A percentile compares a stretch with the other conserved stretches of the same genome.
phyloP scores from a whole-genome alignment of 2,888 invertebrate genomes.

The Scaptomyza polygonia region DNA sequence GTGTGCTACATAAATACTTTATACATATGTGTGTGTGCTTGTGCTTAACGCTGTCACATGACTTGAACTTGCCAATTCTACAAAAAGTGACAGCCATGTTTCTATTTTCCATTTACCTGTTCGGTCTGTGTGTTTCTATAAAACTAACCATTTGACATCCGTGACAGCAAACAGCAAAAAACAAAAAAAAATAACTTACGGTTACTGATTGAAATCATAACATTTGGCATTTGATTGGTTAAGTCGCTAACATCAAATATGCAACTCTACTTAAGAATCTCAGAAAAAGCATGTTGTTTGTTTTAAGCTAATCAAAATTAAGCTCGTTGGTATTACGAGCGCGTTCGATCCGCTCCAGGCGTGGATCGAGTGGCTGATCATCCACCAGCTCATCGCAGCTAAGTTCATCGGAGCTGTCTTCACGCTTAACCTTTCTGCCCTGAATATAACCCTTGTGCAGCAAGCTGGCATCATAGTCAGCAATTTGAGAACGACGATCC shows the following conservation, averaged over 20 bases:
- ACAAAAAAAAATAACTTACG: background rate
- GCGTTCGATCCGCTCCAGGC: constrained; percentile 29
- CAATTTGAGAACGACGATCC: constrained; percentile 4
- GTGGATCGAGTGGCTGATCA: background rate
- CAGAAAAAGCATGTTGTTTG: too few species aligned
- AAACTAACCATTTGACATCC: constrained; percentile 24
- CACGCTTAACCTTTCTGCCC: background rate
- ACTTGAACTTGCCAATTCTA: constrained; percentile 32
- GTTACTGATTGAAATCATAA: constrained; percentile 12
- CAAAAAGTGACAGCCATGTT: constrained; percentile 37
- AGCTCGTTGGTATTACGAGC: background rate
- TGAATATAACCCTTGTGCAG: constrained; percentile 25
- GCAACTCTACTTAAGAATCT: too few species aligned
- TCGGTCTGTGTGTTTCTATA: constrained; percentile 40
- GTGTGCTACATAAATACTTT: background rate
- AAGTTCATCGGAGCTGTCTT: background rate
- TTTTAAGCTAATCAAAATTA: constrained; percentile 6
- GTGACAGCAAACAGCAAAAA: constrained; percentile 4
- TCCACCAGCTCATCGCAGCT: constrained; percentile 31
- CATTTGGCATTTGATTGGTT: constrained; percentile 13
- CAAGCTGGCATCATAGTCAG: constrained; percentile 19
- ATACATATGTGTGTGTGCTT: background rate
- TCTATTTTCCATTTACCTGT: constrained; percentile 39
- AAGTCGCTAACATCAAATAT: background rate
- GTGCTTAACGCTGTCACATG: constrained; percentile 19